These are phyloP conservation scores for Diarsia rubi DNA, from an alignment of 2,888 invertebrate genomes.

Conservation along the genomic window DNA sequence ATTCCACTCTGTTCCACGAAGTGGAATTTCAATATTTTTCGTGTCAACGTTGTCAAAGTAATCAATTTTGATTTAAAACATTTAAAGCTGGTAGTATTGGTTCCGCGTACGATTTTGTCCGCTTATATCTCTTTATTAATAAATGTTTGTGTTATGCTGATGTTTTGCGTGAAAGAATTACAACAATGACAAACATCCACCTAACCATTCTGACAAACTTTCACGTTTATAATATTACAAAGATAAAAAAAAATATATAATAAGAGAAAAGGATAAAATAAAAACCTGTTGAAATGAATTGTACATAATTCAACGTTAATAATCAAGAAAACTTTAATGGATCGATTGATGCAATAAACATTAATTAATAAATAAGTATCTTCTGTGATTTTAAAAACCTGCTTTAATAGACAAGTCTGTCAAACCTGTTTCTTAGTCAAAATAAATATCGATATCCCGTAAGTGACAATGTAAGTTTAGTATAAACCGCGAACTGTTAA, in stretches of 20 bases:
- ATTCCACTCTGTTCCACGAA: slow-evolving; percentile 13
- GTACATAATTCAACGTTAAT: background rate
- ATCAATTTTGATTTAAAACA: background rate
- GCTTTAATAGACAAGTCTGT: too few species aligned
- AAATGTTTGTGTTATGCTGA: too few species aligned
- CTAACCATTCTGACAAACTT: background rate
- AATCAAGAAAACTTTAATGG: too few species aligned
- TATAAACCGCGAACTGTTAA: too few species aligned
- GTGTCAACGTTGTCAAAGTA: background rate
- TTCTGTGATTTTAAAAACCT: too few species aligned
- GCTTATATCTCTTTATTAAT: too few species aligned
- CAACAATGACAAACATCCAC: background rate
- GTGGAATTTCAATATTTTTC: background rate
- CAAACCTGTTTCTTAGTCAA: too few species aligned
- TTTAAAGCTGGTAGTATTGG: background rate
- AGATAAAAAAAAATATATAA: too few species aligned
- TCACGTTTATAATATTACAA: background rate
- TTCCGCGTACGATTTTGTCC: background rate
- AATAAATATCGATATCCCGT: too few species aligned
- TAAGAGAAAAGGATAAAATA: background rate
- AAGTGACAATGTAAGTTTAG: too few species aligned
- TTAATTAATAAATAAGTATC: too few species aligned
- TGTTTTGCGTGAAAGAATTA: background rate
- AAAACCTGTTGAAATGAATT: background rate
- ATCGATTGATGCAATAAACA: background rate